phyloP scores from a whole-genome alignment of 2,113 vertebrate species.

The Asarcornis scutulata region DNA sequence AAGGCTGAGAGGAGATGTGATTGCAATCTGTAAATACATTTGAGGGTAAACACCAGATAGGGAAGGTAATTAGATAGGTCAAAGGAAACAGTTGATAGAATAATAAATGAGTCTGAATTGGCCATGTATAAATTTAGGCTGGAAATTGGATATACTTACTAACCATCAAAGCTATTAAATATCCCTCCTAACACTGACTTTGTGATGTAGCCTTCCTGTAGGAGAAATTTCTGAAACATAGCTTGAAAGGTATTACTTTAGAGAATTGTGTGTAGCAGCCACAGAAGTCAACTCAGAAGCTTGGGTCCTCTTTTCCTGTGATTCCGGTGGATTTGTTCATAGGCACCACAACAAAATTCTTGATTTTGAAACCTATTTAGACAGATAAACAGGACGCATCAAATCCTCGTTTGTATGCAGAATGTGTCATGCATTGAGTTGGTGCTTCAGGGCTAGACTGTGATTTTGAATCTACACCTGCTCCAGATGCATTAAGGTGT shows the following conservation, averaged over 20 bases:
- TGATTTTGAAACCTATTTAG: not conserved
- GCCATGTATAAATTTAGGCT: not conserved
- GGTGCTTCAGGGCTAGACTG: not conserved
- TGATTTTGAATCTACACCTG: conserved; percentile 15
- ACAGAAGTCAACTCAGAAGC: not conserved
- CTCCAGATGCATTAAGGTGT: not conserved
- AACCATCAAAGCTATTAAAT: not conserved
- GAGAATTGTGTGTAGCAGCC: not conserved
- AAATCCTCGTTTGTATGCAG: conserved; percentile 2
- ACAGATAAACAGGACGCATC: not conserved
- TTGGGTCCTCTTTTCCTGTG: not conserved
- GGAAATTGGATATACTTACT: not conserved
- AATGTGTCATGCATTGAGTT: not conserved
- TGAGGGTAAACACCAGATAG: not conserved
- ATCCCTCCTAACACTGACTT: not conserved
- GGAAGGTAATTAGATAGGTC: not conserved
- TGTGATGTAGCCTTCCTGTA: not conserved
- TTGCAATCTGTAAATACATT: not conserved
- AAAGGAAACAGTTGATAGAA: not conserved
- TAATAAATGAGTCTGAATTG: not conserved
- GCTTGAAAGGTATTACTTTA: not conserved
- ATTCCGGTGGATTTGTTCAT: not conserved
- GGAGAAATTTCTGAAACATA: not conserved
- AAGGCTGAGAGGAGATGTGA: not conserved
- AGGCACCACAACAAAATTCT: not conserved